Base-by-base conservation (phyloP, 2,113 vertebrate species). In the Solea solea region DNA sequence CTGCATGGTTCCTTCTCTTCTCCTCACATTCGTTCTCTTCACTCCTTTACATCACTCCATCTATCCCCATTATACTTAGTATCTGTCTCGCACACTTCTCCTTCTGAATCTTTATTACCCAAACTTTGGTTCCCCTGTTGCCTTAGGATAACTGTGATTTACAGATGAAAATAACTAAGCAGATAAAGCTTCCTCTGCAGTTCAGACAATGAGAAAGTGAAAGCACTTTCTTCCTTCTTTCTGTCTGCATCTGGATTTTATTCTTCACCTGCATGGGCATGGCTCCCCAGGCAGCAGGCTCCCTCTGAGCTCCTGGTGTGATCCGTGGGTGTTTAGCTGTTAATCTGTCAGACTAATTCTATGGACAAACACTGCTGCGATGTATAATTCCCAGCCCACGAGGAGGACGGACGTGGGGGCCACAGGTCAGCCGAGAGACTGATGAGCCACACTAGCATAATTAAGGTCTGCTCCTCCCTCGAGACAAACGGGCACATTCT, bases 291-390 rank as follows among this genome's bases (percentile, higher is more conserved):
- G 83, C 86, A 78, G 77, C 57, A 40, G 49, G 63, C 63, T 84
- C 87, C 72, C 76, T 7, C 39, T 70, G 75, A 79, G 76, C 60
- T 78, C 52, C 76, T 12, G 72, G 76, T 87, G 82, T 78, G 88
- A 91, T 90, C 87, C 81, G 85, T 86, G 79, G 84, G 79, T 91
- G 87, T 91, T 91, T 86, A 89, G 78, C 78, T 82, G 89, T 88
- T 93, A 92, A 94, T 94, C 89, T 82, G 76, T 91, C 91, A 89
- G 83, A 90, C 78, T 87, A 85, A 89, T 88, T 88, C 85, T 78
- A 74, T 83, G 77, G 86, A 89, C 91, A 90, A 90, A 90, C 88
- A 88, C 64, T 69, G 78, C 78, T 58, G 70, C 63, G 27, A 81
- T 80, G 77, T 86, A 66, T 88, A 87, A 84, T 87, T 89, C 87